These are phyloP conservation scores for Ahaetulla prasina DNA, from an alignment of 2,113 vertebrate genomes.

Conservation along the genomic window DNA sequence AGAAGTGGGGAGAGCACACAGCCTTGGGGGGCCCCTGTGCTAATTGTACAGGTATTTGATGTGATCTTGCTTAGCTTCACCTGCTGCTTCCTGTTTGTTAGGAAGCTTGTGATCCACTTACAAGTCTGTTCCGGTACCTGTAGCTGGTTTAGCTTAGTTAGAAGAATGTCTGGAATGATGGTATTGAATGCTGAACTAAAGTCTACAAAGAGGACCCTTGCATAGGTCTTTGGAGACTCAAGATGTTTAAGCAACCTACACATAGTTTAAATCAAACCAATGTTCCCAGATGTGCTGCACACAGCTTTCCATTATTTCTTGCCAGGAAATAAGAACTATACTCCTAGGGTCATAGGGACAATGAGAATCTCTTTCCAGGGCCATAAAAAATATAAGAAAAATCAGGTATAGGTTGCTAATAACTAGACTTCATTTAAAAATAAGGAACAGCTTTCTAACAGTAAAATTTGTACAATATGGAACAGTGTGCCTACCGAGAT, in stretches of 20 bases:
- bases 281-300: background rate
- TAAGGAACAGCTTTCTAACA: background rate
- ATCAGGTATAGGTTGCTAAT: background rate
- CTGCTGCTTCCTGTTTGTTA: too few species aligned
- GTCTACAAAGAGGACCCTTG: too few species aligned
- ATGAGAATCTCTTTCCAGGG: background rate
- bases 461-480: background rate
- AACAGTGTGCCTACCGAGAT: background rate
- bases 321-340: background rate
- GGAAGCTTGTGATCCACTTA: too few species aligned
- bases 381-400: background rate
- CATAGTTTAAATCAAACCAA: background rate
- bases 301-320: background rate
- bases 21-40: too few species aligned
- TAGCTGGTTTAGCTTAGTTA: too few species aligned
- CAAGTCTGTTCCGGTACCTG: too few species aligned
- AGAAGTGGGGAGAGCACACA: too few species aligned
- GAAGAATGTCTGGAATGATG: too few species aligned
- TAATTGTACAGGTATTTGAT: too few species aligned
- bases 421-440: background rate
- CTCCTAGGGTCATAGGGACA: background rate
- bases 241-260: background rate
- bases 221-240: too few species aligned
- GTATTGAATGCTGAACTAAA: too few species aligned
- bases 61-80: too few species aligned